A percentile compares a stretch with the other conserved stretches of the same genome.
These are phyloP conservation scores for Himalopsyche anomala DNA, from an alignment of 2,888 invertebrate species.

Conservation along the genomic window DNA sequence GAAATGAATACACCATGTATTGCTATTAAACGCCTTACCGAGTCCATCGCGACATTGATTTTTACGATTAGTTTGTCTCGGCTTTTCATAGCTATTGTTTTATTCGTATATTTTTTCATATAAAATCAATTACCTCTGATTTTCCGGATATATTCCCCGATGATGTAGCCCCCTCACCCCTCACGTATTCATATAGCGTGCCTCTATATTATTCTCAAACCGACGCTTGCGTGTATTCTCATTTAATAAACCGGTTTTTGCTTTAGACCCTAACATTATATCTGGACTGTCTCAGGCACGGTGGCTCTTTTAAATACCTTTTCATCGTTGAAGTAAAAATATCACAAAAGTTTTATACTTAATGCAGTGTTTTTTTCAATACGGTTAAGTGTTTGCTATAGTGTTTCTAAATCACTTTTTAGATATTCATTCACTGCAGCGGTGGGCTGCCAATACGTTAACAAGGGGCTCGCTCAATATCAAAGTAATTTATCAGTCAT, in stretches of 20 bases:
- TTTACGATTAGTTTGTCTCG: too few relatives aligned
- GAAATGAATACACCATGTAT: too few relatives aligned
- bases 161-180: background rate
- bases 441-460: too few relatives aligned
- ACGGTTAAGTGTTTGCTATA: too few relatives aligned
- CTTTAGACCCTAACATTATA: slow-evolving; percentile 13
- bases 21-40: too few relatives aligned
- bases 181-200: background rate
- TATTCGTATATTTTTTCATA: background rate
- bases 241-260: background rate
- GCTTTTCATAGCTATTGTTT: too few relatives aligned
- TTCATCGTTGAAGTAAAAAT: background rate
- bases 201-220: background rate
- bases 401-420: too few relatives aligned
- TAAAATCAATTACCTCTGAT: background rate
- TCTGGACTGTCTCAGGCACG: background rate
- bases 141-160: background rate
- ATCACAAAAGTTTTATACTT: background rate
- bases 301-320: background rate
- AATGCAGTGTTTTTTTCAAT: too few relatives aligned
- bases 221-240: slow-evolving; percentile 26
- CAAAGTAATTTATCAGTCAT: too few relatives aligned
- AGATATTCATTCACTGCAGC: too few relatives aligned
- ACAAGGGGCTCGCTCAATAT: too few relatives aligned
- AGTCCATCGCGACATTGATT: too few relatives aligned